Base-by-base conservation (phyloP, 2,888 invertebrate genomes). In the Phyllotreta striolata region DNA sequence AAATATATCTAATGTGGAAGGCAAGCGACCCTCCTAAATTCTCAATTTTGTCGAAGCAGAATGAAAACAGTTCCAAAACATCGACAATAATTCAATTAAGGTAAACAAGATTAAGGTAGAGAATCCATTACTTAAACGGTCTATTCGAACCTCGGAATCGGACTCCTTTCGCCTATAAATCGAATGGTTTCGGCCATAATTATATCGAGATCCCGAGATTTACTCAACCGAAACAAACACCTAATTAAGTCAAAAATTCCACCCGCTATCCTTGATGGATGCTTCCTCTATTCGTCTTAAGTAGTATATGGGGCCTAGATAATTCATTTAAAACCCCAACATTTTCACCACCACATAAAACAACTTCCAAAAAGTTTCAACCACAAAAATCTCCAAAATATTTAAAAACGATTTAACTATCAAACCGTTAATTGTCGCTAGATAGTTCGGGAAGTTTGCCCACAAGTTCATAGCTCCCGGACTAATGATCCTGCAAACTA, bases 181-280 rank as follows among this genome's bases (percentile, higher is more conserved):
- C 52, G 59, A 59, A 35, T 43, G 8, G 13, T 51, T 43, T 3
- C 12, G 38, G 59, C 43, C 40, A 59, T 59, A 59, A 59, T 59
- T 59, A 59, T 59, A 52, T 34, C 59, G 9, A 13, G 34, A 59
- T 59, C 43, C 43, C 40, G 41, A 43, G 49, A 41, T 59, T 52
- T 43, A 41, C 35, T 59, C 37, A 52, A n/a, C 7, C 38, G 41
- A 52, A 59, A 59, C 51, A 52, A 52, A 59, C 59, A 52, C 59
- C 37, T 51, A 43, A 43, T 59, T 59, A 52, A 43, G 52, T 59
- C 51, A 52, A 51, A 52, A 41, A 59, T 52, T 51, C 59, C 37
- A 35, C 12, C 10, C 51, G 41, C 43, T 52, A 13, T n/a, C 41
- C 41, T 43, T 51, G 52, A 59, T 59, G 13, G 34, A 59, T 59